These are phyloP conservation scores for Philereme transversata DNA, from an alignment of 2,888 invertebrate species.

Conservation along the genomic window DNA sequence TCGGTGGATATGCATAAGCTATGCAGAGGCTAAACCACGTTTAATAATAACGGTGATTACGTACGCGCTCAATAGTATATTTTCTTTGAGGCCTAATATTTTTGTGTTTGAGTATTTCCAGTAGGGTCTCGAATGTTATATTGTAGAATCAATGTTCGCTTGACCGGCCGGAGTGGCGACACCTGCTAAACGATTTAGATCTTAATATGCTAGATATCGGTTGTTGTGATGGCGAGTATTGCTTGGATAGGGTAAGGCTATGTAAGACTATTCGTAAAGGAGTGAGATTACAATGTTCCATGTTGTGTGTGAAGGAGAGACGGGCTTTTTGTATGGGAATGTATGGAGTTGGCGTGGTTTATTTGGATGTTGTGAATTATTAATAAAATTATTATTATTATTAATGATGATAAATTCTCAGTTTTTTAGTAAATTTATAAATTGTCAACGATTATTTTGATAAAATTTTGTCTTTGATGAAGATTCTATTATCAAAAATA, in stretches of 20 bases:
- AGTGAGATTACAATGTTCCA: slow-evolving; percentile 17
- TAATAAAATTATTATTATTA: slow-evolving; percentile 2
- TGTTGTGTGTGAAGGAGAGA: slow-evolving; percentile 9
- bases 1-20: too few species aligned
- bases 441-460: neutral
- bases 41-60: too few species aligned
- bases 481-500: neutral
- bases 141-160: slow-evolving; percentile 82
- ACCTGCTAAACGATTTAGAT: slow-evolving; percentile 44
- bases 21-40: too few species aligned
- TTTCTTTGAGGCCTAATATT: slow-evolving; percentile 43
- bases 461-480: neutral
- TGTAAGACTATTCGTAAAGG: slow-evolving; percentile 17
- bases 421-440: too few species aligned
- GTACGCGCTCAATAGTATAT: slow-evolving; percentile 9
- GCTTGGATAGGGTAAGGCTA: slow-evolving; percentile 42
- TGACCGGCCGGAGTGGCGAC: slow-evolving; percentile 56
- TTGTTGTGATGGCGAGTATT: slow-evolving; percentile 36
- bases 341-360: slow-evolving; percentile 20
- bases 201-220: slow-evolving; percentile 39
- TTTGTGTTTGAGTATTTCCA: slow-evolving; percentile 57
- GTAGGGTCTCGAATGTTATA: slow-evolving; percentile 79
- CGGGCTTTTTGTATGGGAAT: slow-evolving; percentile 22
- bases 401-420: neutral
- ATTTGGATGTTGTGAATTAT: slow-evolving; percentile 17